Conservation (phyloP, 2,113 vertebrate genomes). For the Embiotoca jacksoni region DNA sequence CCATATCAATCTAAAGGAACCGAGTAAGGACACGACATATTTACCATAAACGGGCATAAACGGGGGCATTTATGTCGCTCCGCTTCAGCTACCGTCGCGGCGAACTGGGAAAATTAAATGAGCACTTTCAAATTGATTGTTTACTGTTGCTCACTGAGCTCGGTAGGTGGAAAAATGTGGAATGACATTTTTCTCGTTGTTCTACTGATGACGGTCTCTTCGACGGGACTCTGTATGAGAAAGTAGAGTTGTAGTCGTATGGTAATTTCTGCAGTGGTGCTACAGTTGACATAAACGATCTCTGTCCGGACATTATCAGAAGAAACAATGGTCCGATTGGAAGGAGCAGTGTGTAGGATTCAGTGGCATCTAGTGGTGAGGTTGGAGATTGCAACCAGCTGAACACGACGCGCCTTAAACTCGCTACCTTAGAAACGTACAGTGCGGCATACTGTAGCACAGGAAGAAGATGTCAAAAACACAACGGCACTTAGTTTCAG, state of each 20-base stretch:
- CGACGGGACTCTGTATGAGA: conserved; percentile 22
- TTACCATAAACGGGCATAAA: conserved; percentile 39
- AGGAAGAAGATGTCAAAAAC: too few relatives aligned
- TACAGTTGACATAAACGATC: not conserved
- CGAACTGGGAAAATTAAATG: conserved; percentile 46
- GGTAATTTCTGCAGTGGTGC: conserved; percentile 15
- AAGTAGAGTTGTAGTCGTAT: not conserved
- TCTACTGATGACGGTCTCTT: not conserved
- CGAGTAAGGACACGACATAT: conserved; percentile 7
- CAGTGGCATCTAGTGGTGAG: too few relatives aligned
- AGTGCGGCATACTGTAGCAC: too few relatives aligned
- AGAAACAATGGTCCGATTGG: not conserved
- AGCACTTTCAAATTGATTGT: conserved; percentile 39
- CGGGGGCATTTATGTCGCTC: conserved; percentile 5
- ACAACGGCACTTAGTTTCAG: too few relatives aligned
- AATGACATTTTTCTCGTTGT: conserved; percentile 9
- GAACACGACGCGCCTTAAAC: too few relatives aligned
- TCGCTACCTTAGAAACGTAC: too few relatives aligned
- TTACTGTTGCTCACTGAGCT: conserved; percentile 20
- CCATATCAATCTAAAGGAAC: conserved; percentile 28
- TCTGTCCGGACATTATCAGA: not conserved
- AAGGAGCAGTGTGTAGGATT: too few relatives aligned
- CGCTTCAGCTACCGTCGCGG: conserved; percentile 16
- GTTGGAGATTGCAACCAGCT: too few relatives aligned
- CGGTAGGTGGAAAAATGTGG: conserved; percentile 32